These are phyloP conservation scores for Caenorhabditis sulstoni DNA, from an alignment of 2,888 invertebrate species.

Conservation along the genomic window DNA sequence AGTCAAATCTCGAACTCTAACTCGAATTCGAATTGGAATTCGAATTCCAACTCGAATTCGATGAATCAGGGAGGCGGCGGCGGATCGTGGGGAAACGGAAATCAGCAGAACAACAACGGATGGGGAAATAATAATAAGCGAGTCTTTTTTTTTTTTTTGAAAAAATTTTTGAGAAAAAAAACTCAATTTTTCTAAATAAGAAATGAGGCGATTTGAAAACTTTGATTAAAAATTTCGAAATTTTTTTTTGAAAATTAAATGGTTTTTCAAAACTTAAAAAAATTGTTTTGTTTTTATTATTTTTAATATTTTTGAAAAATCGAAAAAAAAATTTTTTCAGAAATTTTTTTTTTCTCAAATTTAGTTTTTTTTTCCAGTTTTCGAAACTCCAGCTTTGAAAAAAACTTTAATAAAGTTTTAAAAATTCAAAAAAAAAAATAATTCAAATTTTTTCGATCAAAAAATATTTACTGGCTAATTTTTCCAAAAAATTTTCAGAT, in stretches of 20 bases:
- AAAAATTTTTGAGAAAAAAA: neutral
- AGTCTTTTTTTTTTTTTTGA: neutral
- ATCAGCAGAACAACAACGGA: conserved; percentile 53
- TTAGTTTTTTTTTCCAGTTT: conserved; percentile 11
- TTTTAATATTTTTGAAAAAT: too few relatives aligned
- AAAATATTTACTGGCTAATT: neutral
- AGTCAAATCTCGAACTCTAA: too few relatives aligned
- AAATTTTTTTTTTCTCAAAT: neutral
- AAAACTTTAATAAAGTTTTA: too few relatives aligned
- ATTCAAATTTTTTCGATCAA: neutral
- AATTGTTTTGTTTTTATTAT: too few relatives aligned
- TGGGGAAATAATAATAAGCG: conserved; percentile 61
- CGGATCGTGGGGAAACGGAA: conserved; percentile 56
- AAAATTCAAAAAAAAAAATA: too few relatives aligned
- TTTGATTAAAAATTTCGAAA: too few relatives aligned
- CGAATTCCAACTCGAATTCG: neutral
- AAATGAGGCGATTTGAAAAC: neutral
- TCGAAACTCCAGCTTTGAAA: too few relatives aligned
- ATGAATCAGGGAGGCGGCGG: conserved; percentile 36
- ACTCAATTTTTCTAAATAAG: neutral
- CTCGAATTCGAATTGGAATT: too few relatives aligned
- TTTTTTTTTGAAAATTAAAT: too few relatives aligned
- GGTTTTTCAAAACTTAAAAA: too few relatives aligned
- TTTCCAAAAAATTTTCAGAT: neutral
- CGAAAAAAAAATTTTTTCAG: too few relatives aligned